Conservation (phyloP, 2,888 invertebrate species). For the Machimus rusticus region DNA sequence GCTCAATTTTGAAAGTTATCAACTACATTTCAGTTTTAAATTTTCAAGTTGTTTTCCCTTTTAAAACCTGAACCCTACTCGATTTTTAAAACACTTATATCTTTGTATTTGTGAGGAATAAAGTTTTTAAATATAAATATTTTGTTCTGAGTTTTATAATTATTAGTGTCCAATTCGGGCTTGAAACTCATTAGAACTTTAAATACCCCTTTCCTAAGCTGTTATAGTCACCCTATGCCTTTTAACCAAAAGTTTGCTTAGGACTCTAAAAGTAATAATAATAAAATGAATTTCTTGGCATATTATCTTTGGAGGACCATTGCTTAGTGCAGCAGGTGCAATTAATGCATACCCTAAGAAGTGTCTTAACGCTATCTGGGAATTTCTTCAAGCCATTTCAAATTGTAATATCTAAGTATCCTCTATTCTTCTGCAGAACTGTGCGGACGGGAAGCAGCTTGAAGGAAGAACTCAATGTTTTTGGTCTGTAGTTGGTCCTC, state of each 20-base stretch:
- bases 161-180: too few relatives aligned
- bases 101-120: too few relatives aligned
- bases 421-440: background rate
- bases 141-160: too few relatives aligned
- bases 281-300: background rate
- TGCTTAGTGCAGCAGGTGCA: background rate
- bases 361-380: background rate
- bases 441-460: background rate
- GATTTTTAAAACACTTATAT: too few relatives aligned
- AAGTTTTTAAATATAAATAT: too few relatives aligned
- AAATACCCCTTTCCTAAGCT: too few relatives aligned
- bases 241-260: background rate
- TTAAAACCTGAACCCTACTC: too few relatives aligned
- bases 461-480: background rate
- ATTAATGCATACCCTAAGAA: background rate
- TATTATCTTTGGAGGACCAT: background rate
- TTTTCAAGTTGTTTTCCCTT: too few relatives aligned
- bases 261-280: background rate
- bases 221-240: too few relatives aligned
- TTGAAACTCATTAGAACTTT: too few relatives aligned
- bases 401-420: background rate
- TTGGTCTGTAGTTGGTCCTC: background rate
- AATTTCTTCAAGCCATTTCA: background rate
- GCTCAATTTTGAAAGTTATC: too few relatives aligned
- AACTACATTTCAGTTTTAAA: too few relatives aligned